These are phyloP conservation scores for Rhabditophanes sp. DNA, from an alignment of 2,888 invertebrate genomes.

Conservation along the genomic window DNA sequence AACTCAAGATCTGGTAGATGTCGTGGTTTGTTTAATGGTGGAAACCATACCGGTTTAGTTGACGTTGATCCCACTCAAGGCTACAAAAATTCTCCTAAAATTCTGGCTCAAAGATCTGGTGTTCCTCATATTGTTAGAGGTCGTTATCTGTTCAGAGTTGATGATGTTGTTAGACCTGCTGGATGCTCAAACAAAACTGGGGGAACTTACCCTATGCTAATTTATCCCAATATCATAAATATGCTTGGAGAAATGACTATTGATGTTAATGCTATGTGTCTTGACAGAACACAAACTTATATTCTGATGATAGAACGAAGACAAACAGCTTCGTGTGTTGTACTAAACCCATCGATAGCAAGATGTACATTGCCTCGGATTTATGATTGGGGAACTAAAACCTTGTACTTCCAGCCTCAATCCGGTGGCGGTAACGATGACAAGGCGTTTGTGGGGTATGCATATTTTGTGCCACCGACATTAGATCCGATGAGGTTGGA, in stretches of 20 bases:
- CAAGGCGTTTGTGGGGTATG: conserved; percentile 43
- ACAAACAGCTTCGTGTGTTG: conserved; percentile 34
- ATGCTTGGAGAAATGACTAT: conserved; percentile 93
- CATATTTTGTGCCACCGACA: conserved; percentile 43
- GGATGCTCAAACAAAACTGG: conserved; percentile 54
- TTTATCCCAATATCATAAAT: conserved; percentile 72
- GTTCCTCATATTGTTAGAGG: conserved; percentile 50
- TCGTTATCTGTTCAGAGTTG: conserved; percentile 79
- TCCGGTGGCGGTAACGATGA: conserved; percentile 36
- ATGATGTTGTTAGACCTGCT: conserved; percentile 78
- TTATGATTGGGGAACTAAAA: conserved; percentile 42
- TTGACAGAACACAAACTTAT: conserved; percentile 50
- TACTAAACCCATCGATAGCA: conserved; percentile 39
- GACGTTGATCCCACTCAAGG: conserved; percentile 38
- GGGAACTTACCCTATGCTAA: conserved; percentile 43
- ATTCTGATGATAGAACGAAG: conserved; percentile 40
- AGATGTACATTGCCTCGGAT: conserved; percentile 38
- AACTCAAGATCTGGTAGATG: conserved; percentile 39
- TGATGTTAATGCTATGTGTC: conserved; percentile 88
- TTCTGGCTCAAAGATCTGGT: conserved; percentile 36
- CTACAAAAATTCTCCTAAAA: conserved; percentile 40
- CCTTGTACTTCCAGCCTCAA: conserved; percentile 42
- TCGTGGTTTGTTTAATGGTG: conserved; percentile 41
- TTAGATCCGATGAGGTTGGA: conserved; percentile 42
- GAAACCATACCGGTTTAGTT: conserved; percentile 43